A percentile compares a stretch with the other conserved stretches of the same genome.
phyloP scores from a whole-genome alignment of 2,797 vertebrate genomes.

The Anguilla pacifica region DNA sequence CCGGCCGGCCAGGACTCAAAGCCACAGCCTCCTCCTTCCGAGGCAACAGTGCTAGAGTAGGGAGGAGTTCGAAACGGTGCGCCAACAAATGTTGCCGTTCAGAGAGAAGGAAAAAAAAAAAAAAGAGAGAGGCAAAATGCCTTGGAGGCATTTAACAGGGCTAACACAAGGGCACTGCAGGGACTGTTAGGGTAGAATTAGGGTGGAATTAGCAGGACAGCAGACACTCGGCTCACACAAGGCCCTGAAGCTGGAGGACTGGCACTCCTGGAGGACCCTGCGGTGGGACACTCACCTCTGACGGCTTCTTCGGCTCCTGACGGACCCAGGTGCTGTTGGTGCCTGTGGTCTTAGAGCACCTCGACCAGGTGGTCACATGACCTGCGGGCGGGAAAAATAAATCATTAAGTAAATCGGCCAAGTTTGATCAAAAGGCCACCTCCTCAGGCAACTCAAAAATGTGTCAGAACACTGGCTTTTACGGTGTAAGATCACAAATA shows the following conservation, averaged over 20 bases:
- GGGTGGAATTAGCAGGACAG: neutral
- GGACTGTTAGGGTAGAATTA: too few relatives aligned
- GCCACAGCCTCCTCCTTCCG: too few relatives aligned
- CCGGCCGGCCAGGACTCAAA: too few relatives aligned
- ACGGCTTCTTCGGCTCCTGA: slow-evolving; percentile 91
- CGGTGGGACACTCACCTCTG: slow-evolving; percentile 77
- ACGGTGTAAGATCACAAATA: too few relatives aligned
- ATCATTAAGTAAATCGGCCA: neutral
- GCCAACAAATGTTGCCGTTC: neutral
- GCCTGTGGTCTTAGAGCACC: slow-evolving; percentile 85
- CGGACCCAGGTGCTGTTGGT: slow-evolving; percentile 88
- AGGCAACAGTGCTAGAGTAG: neutral
- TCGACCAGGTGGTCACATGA: slow-evolving; percentile 86
- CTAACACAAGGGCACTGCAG: neutral
- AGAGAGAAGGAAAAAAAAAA: neutral
- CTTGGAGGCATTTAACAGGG: neutral
- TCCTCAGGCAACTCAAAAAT: slow-evolving; percentile 40
- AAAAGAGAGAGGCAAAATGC: too few relatives aligned
- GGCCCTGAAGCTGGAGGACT: neutral
- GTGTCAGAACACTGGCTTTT: slow-evolving; percentile 45
- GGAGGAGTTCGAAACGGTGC: neutral
- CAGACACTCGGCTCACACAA: neutral
- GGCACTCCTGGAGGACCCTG: neutral
- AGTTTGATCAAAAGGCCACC: slow-evolving; percentile 16
- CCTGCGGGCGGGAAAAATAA: slow-evolving; percentile 67